Evolutionary conservation across 30 jellyfish, hydroid and myxozoan genomes (phyloP).

Genomic region (Aurelia sp.): DNA sequence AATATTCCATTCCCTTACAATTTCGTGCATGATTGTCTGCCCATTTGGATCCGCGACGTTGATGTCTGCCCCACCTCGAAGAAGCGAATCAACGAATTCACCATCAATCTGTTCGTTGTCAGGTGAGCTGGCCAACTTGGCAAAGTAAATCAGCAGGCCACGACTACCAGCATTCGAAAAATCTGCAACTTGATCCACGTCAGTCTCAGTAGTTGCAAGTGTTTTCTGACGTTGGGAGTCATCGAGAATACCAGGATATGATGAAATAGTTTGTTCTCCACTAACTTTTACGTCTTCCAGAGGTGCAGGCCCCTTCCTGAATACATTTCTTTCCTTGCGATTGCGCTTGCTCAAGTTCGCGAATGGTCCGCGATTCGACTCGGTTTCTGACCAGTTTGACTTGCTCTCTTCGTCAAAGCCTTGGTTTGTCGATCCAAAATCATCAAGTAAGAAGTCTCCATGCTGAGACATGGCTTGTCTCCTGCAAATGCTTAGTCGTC

Average conservation of each 20-base stretch:
- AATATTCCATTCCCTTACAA: slow-evolving; percentile 83
- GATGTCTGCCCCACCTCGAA: slow-evolving; percentile 88
- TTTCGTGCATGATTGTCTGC: slow-evolving; percentile 90
- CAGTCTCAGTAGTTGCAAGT: background rate
- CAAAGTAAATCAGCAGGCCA: slow-evolving; percentile 83
- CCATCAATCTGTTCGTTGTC: slow-evolving; percentile 71
- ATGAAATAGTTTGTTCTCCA: slow-evolving; percentile 30
- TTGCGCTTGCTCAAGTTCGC: slow-evolving; percentile 19
- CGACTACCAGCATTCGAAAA: slow-evolving; percentile 65
- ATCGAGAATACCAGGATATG: slow-evolving; percentile 60
- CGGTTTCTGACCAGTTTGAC: slow-evolving; percentile 15
- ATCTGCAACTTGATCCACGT: no score
- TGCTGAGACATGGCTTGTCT: no score
- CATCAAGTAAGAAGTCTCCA: background rate
- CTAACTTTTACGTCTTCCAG: slow-evolving; percentile 60
- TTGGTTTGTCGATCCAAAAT: slow-evolving; percentile 26
- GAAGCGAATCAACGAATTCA: slow-evolving; percentile 82
- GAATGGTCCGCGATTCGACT: background rate
- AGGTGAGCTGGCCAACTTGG: slow-evolving; percentile 64
- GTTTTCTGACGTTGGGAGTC: slow-evolving; percentile 1
- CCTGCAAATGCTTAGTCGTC: no score
- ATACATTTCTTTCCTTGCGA: slow-evolving; percentile 19
- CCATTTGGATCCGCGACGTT: slow-evolving; percentile 90
- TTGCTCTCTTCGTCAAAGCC: slow-evolving; percentile 11
- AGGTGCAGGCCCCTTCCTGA: slow-evolving; percentile 87